These are phyloP conservation scores for Engraulis encrasicolus DNA, from an alignment of 2,113 vertebrate species.

Conservation along the genomic window DNA sequence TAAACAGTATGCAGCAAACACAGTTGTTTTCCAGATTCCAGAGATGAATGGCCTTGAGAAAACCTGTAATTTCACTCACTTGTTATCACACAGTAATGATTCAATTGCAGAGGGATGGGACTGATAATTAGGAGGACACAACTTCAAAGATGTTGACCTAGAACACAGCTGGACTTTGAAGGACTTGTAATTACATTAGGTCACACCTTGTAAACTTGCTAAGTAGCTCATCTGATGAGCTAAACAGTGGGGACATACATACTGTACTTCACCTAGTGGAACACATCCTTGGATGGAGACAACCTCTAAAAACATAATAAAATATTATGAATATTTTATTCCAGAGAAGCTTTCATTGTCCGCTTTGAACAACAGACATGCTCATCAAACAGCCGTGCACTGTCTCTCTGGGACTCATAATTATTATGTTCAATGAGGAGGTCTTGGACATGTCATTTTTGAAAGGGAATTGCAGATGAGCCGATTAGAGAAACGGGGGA, in stretches of 20 bases:
- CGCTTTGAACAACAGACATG: slow-evolving; percentile 55
- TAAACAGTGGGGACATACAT: too few relatives aligned
- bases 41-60: background rate
- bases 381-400: slow-evolving; percentile 66
- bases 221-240: too few relatives aligned
- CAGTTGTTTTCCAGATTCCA: background rate
- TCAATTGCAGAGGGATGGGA: background rate
- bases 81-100: background rate
- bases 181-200: background rate
- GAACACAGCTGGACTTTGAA: background rate
- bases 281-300: too few relatives aligned
- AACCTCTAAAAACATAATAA: too few relatives aligned
- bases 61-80: background rate
- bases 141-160: background rate
- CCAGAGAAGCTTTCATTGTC: too few relatives aligned
- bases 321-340: too few relatives aligned
- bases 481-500: slow-evolving; percentile 60
- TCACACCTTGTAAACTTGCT: background rate
- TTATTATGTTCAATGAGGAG: slow-evolving; percentile 69
- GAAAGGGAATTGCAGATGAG: slow-evolving; percentile 63
- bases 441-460: slow-evolving; percentile 68
- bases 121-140: background rate
- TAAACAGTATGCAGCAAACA: background rate
- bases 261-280: too few relatives aligned
- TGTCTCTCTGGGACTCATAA: slow-evolving; percentile 64